These are phyloP conservation scores for Aurelia aurita complex sp. Pacific DNA, from an alignment of 30 jellyfish, hydroid and myxozoan genomes.

Conservation along the genomic window DNA sequence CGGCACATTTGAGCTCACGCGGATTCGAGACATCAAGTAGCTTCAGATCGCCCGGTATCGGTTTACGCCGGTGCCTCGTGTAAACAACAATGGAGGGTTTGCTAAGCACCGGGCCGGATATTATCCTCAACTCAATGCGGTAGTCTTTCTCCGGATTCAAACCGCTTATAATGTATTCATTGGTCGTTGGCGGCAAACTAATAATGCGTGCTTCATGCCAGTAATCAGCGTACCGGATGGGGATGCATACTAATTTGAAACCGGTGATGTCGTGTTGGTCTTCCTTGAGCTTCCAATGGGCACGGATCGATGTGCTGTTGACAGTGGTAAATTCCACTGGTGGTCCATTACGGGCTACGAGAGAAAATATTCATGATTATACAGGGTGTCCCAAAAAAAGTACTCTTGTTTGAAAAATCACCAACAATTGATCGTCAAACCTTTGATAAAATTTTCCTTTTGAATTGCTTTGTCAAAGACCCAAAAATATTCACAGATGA, in stretches of 20 bases:
- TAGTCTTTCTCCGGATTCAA: conserved; percentile 41
- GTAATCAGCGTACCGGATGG: conserved; percentile 40
- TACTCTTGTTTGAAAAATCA: no score
- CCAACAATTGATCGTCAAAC: no score
- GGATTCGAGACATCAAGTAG: conserved; percentile 51
- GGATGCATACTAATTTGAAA: conserved; percentile 37
- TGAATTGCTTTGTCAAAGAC: no score
- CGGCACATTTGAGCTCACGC: conserved; percentile 52
- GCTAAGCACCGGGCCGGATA: conserved; percentile 53
- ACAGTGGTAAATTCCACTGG: conserved; percentile 18
- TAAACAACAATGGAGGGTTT: conserved; percentile 43
- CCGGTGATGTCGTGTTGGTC: conserved; percentile 51
- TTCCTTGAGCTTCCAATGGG: conserved; percentile 11
- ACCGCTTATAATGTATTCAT: conserved; percentile 6
- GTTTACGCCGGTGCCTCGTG: conserved; percentile 1
- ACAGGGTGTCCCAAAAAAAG: no score
- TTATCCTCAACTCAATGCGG: conserved; percentile 58
- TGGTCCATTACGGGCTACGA: conserved; percentile 47
- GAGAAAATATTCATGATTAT: not conserved
- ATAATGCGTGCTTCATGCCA: conserved; percentile 54
- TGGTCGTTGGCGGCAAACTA: conserved; percentile 14
- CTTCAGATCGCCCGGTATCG: conserved; percentile 33
- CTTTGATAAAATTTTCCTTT: no score
- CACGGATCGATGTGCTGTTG: conserved; percentile 33
- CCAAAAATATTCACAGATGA: no score